Evolutionary conservation across 2,888 invertebrate genomes (phyloP).

Genomic region (Tachina lurida): DNA sequence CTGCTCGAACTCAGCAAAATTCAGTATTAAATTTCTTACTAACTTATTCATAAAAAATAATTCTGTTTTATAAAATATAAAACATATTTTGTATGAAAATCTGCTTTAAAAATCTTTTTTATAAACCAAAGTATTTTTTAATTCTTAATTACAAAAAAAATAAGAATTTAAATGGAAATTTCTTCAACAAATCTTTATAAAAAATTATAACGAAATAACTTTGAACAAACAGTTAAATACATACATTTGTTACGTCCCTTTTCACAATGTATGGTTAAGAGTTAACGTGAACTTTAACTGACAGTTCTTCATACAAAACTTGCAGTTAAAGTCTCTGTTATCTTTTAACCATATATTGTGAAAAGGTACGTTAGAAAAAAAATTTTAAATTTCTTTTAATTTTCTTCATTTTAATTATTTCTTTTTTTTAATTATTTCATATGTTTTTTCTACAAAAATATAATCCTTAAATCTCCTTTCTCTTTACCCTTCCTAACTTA

Average conservation of each 20-base stretch:
- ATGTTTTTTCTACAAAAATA: slow-evolving; percentile 9
- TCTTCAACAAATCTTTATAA: slow-evolving; percentile 51
- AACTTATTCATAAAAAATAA: background rate
- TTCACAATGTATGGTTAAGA: too few species aligned
- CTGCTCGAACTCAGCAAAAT: too few species aligned
- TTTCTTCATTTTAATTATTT: slow-evolving; percentile 22
- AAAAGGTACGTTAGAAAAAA: too few species aligned
- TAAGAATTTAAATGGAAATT: slow-evolving; percentile 19
- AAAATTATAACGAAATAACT: slow-evolving; percentile 31
- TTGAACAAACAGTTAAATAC: slow-evolving; percentile 51
- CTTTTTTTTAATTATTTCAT: slow-evolving; percentile 24
- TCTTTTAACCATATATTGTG: too few species aligned
- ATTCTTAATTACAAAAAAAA: too few species aligned
- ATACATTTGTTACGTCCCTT: slow-evolving; percentile 61
- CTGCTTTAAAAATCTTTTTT: background rate
- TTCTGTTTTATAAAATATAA: too few species aligned
- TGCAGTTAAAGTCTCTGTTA: too few species aligned
- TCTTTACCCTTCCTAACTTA: slow-evolving; percentile 63
- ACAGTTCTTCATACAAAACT: too few species aligned
- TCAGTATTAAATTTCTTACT: background rate
- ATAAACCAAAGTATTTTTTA: background rate
- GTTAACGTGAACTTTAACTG: too few species aligned
- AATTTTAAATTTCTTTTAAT: slow-evolving; percentile 10
- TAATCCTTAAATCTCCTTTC: slow-evolving; percentile 66
- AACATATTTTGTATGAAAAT: too few species aligned